These are phyloP conservation scores for Chelonus insularis DNA, from an alignment of 1,140 invertebrate genomes.

Conservation along the genomic window DNA sequence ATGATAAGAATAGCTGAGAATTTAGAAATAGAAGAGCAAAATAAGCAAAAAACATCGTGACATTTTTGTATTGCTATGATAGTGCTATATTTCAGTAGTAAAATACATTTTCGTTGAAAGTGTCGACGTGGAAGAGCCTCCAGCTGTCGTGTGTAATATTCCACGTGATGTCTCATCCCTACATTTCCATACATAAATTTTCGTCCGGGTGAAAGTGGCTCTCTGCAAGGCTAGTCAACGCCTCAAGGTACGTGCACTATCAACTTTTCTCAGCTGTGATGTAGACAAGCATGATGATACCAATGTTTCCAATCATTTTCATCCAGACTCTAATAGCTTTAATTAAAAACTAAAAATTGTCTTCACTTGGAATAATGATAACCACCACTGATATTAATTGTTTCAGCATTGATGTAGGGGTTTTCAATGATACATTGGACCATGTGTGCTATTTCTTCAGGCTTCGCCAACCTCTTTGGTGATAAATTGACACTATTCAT, in stretches of 20 bases:
- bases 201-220: no score
- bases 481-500: constrained; percentile 64
- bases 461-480: constrained; percentile 82
- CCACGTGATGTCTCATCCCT: constrained; percentile 48
- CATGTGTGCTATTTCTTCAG: constrained; percentile 86
- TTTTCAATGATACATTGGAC: constrained; percentile 89
- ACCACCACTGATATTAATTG: constrained; percentile 33
- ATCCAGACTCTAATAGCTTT: no score
- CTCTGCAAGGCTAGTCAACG: no score
- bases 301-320: no score
- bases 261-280: no score
- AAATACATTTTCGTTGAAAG: neutral
- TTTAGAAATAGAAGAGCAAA: no score
- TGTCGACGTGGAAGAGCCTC: constrained; percentile 36
- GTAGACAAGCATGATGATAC: no score
- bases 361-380: no score
- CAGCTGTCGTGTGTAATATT: constrained; percentile 52
- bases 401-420: constrained; percentile 63
- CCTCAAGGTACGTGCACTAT: constrained; percentile 38
- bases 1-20: no score
- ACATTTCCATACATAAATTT: constrained; percentile 57
- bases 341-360: no score
- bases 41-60: no score
- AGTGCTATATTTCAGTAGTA: neutral
- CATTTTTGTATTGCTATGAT: no score